Evolutionary conservation across 2,797 vertebrate species (phyloP).

Genomic region (Sylvilagus floridanus): DNA sequence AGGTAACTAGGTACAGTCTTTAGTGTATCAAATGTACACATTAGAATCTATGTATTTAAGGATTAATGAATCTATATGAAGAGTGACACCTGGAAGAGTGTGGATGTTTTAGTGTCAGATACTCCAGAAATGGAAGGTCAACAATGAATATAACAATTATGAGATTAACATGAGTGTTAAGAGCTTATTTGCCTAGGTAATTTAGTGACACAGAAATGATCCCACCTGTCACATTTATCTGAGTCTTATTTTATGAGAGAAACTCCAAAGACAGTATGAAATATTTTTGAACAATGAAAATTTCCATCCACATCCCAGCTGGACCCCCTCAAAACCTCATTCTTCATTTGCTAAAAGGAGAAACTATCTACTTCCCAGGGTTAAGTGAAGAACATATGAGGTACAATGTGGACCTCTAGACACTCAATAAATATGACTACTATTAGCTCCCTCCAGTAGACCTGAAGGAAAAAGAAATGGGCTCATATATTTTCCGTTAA

Average conservation of each 20-base stretch:
- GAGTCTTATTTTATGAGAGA: slow-evolving; percentile 50
- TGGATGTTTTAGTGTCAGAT: neutral
- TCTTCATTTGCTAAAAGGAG: slow-evolving; percentile 4
- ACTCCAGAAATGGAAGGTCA: neutral
- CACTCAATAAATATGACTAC: neutral
- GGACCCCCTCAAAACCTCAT: neutral
- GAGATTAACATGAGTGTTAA: slow-evolving; percentile 5
- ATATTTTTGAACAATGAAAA: slow-evolving; percentile 23
- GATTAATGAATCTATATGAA: neutral
- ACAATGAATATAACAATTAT: slow-evolving; percentile 21
- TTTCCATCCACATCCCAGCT: neutral
- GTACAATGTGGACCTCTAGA: neutral
- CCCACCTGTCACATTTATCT: neutral
- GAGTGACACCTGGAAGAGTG: neutral
- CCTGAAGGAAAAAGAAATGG: neutral
- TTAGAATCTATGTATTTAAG: neutral
- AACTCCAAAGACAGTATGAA: neutral
- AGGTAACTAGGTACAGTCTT: neutral
- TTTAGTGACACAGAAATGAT: neutral
- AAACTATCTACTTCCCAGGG: neutral
- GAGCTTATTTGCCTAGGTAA: neutral
- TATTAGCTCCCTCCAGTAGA: neutral
- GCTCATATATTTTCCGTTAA: neutral
- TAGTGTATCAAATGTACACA: neutral
- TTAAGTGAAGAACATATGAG: neutral